Evolutionary conservation across 2,888 invertebrate species (phyloP), one percentile per base, ranked within the genome.

Genomic region (Dasysyrphus tricinctus): DNA sequence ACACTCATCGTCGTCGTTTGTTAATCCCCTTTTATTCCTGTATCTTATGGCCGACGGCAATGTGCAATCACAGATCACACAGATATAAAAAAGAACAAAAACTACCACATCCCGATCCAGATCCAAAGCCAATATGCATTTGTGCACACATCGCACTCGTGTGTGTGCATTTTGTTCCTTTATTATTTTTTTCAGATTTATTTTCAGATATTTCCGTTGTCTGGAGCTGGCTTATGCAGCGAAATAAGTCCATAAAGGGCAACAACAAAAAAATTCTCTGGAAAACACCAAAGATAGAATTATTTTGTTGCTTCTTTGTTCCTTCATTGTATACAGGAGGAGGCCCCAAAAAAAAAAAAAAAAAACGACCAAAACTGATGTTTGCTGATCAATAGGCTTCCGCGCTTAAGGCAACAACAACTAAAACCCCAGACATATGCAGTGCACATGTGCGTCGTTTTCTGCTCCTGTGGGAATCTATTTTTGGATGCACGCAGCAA

Each of bases 121-220:
- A 63, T 34, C 32, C 34, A 2, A 61, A 57, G 70, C 70, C 76
- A 76, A 67, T 76, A 80, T 85, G 80, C 80, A 85, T 77, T 63
- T 37, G 51, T 77, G 69, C 77, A 78, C 77, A 85, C n/a, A 9
- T 12, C 11, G 4, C 44, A 37, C 12, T 9, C 9, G 11, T 16
- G 47, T 65, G 51, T 85, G 85, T 80, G 80, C 76, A 75, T 80
- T 63, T 75, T 19, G 12, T 57, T 59, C 14, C 47, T 44, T 61
- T 69, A 16, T 32, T 61, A 9, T 54, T 39, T 44, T 12, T 69
- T 72, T 56, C 32, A 61, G 44, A 65, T 73, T 85, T 73, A 77
- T 80, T 85, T 80, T 85, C n/a, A 81, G 85, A 85, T 63, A 74
- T 81, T 73, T 83, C 73, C 74, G 78, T 74, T 69, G 82, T 73